These are phyloP conservation scores for Dimorphilus gyrociliatus DNA, from an alignment of 2,888 invertebrate genomes.

Conservation along the genomic window DNA sequence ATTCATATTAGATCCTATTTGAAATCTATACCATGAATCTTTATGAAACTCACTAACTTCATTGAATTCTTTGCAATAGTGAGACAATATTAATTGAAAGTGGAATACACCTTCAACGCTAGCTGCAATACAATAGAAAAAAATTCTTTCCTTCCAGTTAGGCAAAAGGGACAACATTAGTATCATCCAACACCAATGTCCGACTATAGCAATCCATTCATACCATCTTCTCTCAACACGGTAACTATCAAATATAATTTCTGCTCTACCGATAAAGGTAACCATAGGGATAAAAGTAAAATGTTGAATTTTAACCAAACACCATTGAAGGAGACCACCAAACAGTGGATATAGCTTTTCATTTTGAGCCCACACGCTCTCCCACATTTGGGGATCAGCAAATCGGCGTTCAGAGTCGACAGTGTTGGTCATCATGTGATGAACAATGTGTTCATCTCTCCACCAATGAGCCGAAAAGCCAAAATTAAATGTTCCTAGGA, in stretches of 20 bases:
- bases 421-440: slow-evolving; percentile 9
- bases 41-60: slow-evolving; percentile 6
- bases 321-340: slow-evolving; percentile 6
- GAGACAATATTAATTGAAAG: slow-evolving; percentile 10
- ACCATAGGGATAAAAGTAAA: slow-evolving; percentile 9
- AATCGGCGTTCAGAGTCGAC: slow-evolving; percentile 7
- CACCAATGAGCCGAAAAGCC: slow-evolving; percentile 10
- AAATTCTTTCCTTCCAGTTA: slow-evolving; percentile 6
- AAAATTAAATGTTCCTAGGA: slow-evolving; percentile 8
- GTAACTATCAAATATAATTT: slow-evolving; percentile 8
- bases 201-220: slow-evolving; percentile 6
- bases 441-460: slow-evolving; percentile 11
- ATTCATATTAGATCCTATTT: slow-evolving; percentile 9
- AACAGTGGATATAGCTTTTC: slow-evolving; percentile 9
- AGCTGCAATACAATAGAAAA: slow-evolving; percentile 8
- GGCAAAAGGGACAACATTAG: slow-evolving; percentile 6
- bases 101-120: slow-evolving; percentile 9
- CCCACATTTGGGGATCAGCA: slow-evolving; percentile 11
- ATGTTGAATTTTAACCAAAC: slow-evolving; percentile 9
- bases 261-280: slow-evolving; percentile 6
- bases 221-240: slow-evolving; percentile 8
- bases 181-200: slow-evolving; percentile 9
- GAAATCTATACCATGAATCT: slow-evolving; percentile 7
- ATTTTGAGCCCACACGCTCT: slow-evolving; percentile 10
- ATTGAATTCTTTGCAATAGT: slow-evolving; percentile 10